Percentiles rank a stretch among this genome's conserved stretches.
Evolutionary conservation across 1,140 invertebrate species (phyloP).

Genomic region (Cheumatopsyche charites): DNA sequence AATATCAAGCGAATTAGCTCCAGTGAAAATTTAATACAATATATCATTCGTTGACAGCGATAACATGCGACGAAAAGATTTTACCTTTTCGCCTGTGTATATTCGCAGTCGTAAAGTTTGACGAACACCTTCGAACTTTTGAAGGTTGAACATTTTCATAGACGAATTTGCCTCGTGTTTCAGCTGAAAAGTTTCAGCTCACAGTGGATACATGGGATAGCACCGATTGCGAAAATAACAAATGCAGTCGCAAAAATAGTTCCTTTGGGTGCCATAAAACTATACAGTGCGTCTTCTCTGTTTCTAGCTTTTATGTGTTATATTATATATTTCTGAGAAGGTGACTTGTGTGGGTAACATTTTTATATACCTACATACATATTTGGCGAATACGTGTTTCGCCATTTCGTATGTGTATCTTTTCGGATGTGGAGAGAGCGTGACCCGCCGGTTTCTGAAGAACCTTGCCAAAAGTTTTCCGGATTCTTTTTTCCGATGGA

Average conservation of each 20-base stretch:
- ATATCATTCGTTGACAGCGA: too few species aligned
- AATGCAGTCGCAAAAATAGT: slow-evolving; percentile 21
- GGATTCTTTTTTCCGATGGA: not conserved
- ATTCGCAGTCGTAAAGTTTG: not conserved
- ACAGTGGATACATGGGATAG: too few species aligned
- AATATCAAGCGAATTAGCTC: too few species aligned
- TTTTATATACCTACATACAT: too few species aligned
- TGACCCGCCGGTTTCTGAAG: not conserved
- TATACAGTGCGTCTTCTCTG: slow-evolving; percentile 8
- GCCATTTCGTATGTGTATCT: not conserved
- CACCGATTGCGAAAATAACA: slow-evolving; percentile 4
- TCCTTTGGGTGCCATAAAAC: slow-evolving; percentile 7
- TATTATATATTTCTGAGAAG: too few species aligned
- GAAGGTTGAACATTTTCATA: too few species aligned
- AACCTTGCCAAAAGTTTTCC: slow-evolving; percentile 1
- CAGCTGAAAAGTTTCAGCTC: not conserved
- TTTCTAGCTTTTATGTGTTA: not conserved
- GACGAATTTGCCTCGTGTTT: slow-evolving; percentile 1
- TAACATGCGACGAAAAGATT: not conserved
- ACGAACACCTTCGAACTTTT: not conserved
- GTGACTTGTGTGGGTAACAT: too few species aligned
- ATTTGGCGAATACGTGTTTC: too few species aligned
- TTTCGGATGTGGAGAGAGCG: not conserved
- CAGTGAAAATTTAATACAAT: too few species aligned
- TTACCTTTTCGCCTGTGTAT: too few species aligned